Evolutionary conservation across 2,888 invertebrate genomes (phyloP), one percentile per base, ranked within the genome.

Genomic region (Tortrix viridana): DNA sequence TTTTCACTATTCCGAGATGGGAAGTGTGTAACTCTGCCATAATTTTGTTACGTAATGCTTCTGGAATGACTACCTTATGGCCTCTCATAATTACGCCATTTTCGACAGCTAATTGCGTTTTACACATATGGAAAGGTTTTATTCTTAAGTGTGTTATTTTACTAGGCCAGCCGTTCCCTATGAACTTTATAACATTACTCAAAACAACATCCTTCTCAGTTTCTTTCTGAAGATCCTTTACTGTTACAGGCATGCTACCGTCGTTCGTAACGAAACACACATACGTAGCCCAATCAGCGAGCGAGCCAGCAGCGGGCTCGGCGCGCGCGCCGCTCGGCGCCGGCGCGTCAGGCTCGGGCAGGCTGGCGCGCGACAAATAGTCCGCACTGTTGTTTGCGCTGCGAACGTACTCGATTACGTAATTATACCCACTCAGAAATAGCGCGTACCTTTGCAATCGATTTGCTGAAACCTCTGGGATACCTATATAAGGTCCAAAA

Each of bases 61-160:
- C 23, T 14, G 54, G 54, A 22, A 55, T 44, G 0, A 55, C 44
- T 12, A 44, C 23, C 9, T 55, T 55, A 16, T 55, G 54, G 1
- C 54, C 60, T 22, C 60, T 19, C 52, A 61, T 61, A 1, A 61
- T 12, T 16, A 26, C 9, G 0, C 55, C 56, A 37, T 62, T 56
- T 50, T 56, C 56, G 4, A 55, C 26, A 3, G 41, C 54, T 9
- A 55, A 43, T 16, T 55, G 38, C 14, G 19, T 55, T 18, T 23
- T 41, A 44, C 54, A 49, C 19, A 49, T 26, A 16, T 26, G 26
- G 26, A n/a, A 49, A 3, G 49, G 49, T 16, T 23, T 49, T 16
- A 49, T 7, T 16, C 49, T 16, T 44, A 32, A 19, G 18, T 26
- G 26, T 9, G 23, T 16, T 14, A 49, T 23, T 48, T 48, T 50